Conservation (phyloP, 2,113 vertebrate species). For the Silurus asotus region DNA sequence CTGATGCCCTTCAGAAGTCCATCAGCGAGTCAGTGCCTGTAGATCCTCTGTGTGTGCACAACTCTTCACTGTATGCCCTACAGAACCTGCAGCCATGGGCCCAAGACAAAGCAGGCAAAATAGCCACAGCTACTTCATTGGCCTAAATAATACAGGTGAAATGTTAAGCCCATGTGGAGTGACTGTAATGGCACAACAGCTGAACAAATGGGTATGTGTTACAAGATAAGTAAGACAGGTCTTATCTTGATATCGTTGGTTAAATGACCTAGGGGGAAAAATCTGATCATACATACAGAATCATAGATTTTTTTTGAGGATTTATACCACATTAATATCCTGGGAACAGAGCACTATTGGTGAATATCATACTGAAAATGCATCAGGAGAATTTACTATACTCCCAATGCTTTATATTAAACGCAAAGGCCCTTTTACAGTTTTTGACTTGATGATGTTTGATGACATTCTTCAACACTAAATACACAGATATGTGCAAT, state of each 20-base stretch:
- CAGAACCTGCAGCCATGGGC: conserved; percentile 98
- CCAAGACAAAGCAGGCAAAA: conserved; percentile 85
- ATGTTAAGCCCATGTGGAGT: neutral
- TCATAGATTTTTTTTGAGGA: conserved; percentile 1
- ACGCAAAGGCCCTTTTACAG: neutral
- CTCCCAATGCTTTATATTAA: conserved; percentile 14
- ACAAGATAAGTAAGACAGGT: neutral
- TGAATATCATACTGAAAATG: neutral
- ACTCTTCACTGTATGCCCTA: conserved; percentile 95
- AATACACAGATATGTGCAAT: conserved; percentile 5
- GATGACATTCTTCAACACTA: neutral
- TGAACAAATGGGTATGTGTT: neutral
- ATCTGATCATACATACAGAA: neutral
- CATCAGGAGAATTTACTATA: neutral
- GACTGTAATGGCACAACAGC: neutral
- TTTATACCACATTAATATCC: neutral
- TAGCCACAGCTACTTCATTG: conserved; percentile 73
- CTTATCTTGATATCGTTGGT: neutral
- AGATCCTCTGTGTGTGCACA: conserved; percentile 94
- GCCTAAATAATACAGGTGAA: neutral
- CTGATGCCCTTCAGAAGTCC: conserved; percentile 96
- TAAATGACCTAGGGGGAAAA: neutral
- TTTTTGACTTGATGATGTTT: conserved; percentile 4
- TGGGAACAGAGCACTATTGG: neutral
- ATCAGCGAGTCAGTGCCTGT: conserved; percentile 88